Base-by-base conservation (phyloP, 2,797 vertebrate genomes). In the Trematomus bernacchii region DNA sequence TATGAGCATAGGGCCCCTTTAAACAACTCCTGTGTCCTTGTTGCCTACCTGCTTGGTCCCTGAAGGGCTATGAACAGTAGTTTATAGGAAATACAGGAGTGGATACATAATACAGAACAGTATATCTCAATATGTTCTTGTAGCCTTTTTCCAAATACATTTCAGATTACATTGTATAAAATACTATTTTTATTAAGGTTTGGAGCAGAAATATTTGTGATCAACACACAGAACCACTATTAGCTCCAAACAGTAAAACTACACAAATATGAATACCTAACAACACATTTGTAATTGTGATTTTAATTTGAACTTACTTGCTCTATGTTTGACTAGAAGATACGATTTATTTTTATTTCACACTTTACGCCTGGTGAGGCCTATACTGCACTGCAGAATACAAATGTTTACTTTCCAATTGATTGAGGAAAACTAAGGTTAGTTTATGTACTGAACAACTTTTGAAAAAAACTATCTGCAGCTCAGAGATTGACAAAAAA, bases 301-400 rank as follows among this genome's bases (percentile, higher is more conserved):
- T 43, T 60, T 23, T 23, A 27, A 66, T 33, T 54, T 44, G 63
- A 13, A 73, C 46, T 59, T 21, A 21, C 44, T 52, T 16, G 2
- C 33, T 58, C 46, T 76, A 14, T 33, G 52, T 80, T n/a, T 57
- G 50, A 61, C 44, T 3, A 42, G 52, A 64, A 59, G 11, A 62
- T 46, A 63, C 52, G 4, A 64, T 75, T 67, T 72, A 44, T 66
- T 33, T 71, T 76, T 12, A 75, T 68, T 74, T 74, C 74, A 66
- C 64, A 53, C 48, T 52, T 42, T 50, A 54, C 2, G 8, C 64
- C 64, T 66, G 57, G 48, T 37, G 60, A 55, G 40, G 46, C 19
- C 27, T 58, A 52, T 14, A 18, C 43, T 37, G 51, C 53, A 48
- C 23, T 59, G 15, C 33, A 59, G 70, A 66, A 76, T 66, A 73